Evolutionary conservation across 2,888 invertebrate genomes (phyloP), one percentile per base, ranked within the genome.

Genomic region (Polydrusus pterygomalis): DNA sequence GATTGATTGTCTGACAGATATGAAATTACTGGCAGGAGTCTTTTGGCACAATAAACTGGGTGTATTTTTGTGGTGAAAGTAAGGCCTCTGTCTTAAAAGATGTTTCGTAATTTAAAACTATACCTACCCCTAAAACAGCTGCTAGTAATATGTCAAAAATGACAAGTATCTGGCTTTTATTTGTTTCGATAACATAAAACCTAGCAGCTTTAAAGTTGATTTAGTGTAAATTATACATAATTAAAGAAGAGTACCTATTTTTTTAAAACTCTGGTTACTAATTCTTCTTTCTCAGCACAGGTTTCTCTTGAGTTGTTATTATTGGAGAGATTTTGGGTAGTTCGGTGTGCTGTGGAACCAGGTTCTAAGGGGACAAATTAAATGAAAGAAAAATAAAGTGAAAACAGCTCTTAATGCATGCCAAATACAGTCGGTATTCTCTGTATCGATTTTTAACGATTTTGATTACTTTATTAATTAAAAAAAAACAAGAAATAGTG

Each of bases 31-130:
- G 18, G 15, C 9, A 43, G 30, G n/a, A 56, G 56, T 34, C 34
- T 51, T 20, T 51, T 34, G 34, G 34, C 34, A 15, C 34, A 25
- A 56, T 5, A 38, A 30, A 34, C 64, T 64, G 64, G 64, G 64
- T 70, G 60, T 70, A 58, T 70, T 70, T 70, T 70, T 70, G 70
- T 70, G 70, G 70, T 60, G 18, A 49, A 40, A 70, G n/a, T 49
- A 60, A 62, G 45, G 60, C 60, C 69, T 51, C 10, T 67, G 47
- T 40, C 47, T 70, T 68, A 54, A 68, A 54, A 68, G 20, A 38
- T 51, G 17, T 67, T 68, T 60, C 13, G n/a, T 64, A 64, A 64
- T 64, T 49, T 64, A 64, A 49, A 47, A 30, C 62, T 45, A 11
- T 38, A 45, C 43, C 62, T 38, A 45, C 43, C 62, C 45, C 9